These are phyloP conservation scores for Axinella damicornis DNA, from an alignment of 37 sponge, comb jelly and placozoan genomes.

Conservation along the genomic window DNA sequence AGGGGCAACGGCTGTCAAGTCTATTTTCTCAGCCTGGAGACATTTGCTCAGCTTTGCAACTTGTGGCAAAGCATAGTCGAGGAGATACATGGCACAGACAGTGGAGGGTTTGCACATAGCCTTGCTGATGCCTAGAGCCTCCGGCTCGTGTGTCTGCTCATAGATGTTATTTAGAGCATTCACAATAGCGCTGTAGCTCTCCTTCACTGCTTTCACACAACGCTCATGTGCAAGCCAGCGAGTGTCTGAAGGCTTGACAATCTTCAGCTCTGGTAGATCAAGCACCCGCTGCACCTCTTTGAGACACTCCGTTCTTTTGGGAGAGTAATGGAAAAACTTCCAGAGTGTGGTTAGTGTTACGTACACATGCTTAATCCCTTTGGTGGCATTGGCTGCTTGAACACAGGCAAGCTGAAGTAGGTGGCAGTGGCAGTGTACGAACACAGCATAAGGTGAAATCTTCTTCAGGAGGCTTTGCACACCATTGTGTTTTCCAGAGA, in stretches of 20 bases:
- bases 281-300: slow-evolving; percentile 50
- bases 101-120: slow-evolving; percentile 60
- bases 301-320: slow-evolving; percentile 39
- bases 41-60: slow-evolving; percentile 73
- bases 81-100: slow-evolving; percentile 57
- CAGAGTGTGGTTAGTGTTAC: slow-evolving; percentile 32
- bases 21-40: slow-evolving; percentile 71
- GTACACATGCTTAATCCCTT: slow-evolving; percentile 23
- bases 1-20: slow-evolving; percentile 67
- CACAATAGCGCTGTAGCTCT: slow-evolving; percentile 18
- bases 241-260: slow-evolving; percentile 46
- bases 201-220: slow-evolving; percentile 21
- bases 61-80: slow-evolving; percentile 63
- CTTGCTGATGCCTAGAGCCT: slow-evolving; percentile 39
- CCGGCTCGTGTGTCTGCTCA: slow-evolving; percentile 43
- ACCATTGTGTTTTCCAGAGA: slow-evolving; percentile 40
- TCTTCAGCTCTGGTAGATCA: slow-evolving; percentile 46
- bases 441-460: slow-evolving; percentile 39
- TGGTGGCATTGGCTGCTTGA: slow-evolving; percentile 49
- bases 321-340: slow-evolving; percentile 59
- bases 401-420: slow-evolving; percentile 48
- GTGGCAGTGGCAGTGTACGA: slow-evolving; percentile 53
- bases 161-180: slow-evolving; percentile 29
- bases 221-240: slow-evolving; percentile 55
- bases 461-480: slow-evolving; percentile 45